phyloP scores from a whole-genome alignment of 2,797 vertebrate genomes.

The Miichthys miiuy region DNA sequence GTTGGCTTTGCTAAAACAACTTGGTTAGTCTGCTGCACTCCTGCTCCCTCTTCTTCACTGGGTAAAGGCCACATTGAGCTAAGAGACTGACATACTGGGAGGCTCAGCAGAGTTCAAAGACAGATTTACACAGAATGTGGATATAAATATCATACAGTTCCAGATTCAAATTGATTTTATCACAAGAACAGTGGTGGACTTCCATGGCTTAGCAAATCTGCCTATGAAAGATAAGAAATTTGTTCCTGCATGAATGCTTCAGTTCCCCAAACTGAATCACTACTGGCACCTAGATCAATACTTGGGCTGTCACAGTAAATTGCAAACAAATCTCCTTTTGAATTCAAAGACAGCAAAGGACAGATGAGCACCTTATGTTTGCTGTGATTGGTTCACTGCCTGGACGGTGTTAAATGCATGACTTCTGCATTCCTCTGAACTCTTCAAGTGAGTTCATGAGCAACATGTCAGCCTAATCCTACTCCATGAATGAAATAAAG shows the following conservation, averaged over 20 bases:
- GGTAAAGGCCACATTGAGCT: slow-evolving; percentile 21
- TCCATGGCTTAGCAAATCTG: slow-evolving; percentile 45
- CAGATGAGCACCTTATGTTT: slow-evolving; percentile 14
- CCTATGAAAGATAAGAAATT: slow-evolving; percentile 52
- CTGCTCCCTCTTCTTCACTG: slow-evolving; percentile 4
- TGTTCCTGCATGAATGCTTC: slow-evolving; percentile 11
- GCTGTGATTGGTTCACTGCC: slow-evolving; percentile 24
- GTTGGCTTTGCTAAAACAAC: slow-evolving; percentile 52
- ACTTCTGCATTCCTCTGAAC: slow-evolving; percentile 29
- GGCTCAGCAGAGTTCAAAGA: slow-evolving; percentile 42
- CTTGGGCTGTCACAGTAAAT: slow-evolving; percentile 46
- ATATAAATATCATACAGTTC: slow-evolving; percentile 28
- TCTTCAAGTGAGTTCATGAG: slow-evolving; percentile 50
- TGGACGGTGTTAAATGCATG: slow-evolving; percentile 22
- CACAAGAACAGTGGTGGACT: slow-evolving; percentile 19
- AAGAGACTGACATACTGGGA: slow-evolving; percentile 18
- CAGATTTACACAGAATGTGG: slow-evolving; percentile 19
- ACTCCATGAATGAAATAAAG: slow-evolving; percentile 53
- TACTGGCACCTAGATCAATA: slow-evolving; percentile 37
- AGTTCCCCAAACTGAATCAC: slow-evolving; percentile 9
- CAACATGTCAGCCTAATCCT: slow-evolving; percentile 53
- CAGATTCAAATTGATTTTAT: slow-evolving; percentile 37
- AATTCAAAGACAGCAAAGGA: slow-evolving; percentile 49
- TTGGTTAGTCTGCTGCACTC: slow-evolving; percentile 44
- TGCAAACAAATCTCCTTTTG: slow-evolving; percentile 46